Conservation (phyloP, 2,888 invertebrate species). For the Altica lythri region DNA sequence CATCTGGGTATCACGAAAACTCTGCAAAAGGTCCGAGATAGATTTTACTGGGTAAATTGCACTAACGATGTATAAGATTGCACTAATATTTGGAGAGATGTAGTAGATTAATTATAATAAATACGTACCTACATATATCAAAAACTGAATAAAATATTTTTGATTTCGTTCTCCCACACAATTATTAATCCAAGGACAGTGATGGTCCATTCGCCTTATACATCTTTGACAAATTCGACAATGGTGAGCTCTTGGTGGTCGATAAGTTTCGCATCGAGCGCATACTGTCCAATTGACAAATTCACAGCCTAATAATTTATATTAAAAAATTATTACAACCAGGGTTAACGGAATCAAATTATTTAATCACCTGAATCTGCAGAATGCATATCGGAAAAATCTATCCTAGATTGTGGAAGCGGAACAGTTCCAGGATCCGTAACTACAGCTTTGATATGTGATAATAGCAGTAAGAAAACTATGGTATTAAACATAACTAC, state of each 20-base stretch:
- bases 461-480: slow-evolving; percentile 72
- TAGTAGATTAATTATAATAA: too few relatives aligned
- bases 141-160: slow-evolving; percentile 88
- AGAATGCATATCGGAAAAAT: slow-evolving; percentile 80
- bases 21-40: too few relatives aligned
- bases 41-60: too few relatives aligned
- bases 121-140: slow-evolving; percentile 75
- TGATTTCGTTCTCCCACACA: slow-evolving; percentile 92
- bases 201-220: slow-evolving; percentile 82
- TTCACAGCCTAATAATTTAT: slow-evolving; percentile 54
- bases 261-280: slow-evolving; percentile 77
- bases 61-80: too few relatives aligned
- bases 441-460: slow-evolving; percentile 83
- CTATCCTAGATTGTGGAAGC: slow-evolving; percentile 71
- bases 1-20: too few relatives aligned
- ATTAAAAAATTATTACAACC: background rate
- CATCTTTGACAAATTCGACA: slow-evolving; percentile 86
- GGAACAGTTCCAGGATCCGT: slow-evolving; percentile 90
- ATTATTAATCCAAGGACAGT: slow-evolving; percentile 92
- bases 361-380: slow-evolving; percentile 57
- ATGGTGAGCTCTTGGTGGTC: slow-evolving; percentile 85
- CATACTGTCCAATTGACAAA: slow-evolving; percentile 80
- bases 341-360: background rate
- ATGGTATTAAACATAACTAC: slow-evolving; percentile 79
- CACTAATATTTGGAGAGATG: too few relatives aligned